Base-by-base conservation (phyloP, 2,888 invertebrate species). In the Busseola fusca region DNA sequence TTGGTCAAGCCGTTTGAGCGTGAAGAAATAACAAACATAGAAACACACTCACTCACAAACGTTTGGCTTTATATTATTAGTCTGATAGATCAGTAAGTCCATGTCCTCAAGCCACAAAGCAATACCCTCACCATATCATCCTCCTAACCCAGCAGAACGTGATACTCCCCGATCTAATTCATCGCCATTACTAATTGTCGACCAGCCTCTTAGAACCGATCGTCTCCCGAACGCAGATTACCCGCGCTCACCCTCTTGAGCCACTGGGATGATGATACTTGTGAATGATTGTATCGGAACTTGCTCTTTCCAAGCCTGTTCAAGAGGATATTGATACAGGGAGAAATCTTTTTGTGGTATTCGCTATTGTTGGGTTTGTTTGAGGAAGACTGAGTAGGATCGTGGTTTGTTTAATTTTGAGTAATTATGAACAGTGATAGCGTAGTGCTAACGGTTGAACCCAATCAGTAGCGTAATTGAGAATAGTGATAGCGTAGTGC, bases 271-370 rank as follows among this genome's bases (percentile, higher is more conserved):
- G 89, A 91, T 89, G 91, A 76, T 86, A 75, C 92, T 92, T 80
- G 78, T 78, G 18, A 40, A 69, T 63, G 94, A 93, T 93, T 74
- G 74, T 92, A 94, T 93, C 93, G 74, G 64, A 84, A 37, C 89
- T 90, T 89, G 93, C 92, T 89, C 94, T 93, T 93, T 93, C 91
- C 89, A 88, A 88, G 93, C 91, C 91, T 78, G 86, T 83, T 87
- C 84, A 83, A 90, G 90, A 83, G 91, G 92, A 89, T 91, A 92
- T 93, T 93, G 93, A 94, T 94, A 94, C 89, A 90, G 89, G 90
- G 85, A 86, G 85, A 89, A 89, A 90, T 91, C 92, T 91, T 90
- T 88, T 85, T 80, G 72, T 64, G 50, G 30, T 62, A 25, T 64
- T 63, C 14, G 25, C 40, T 75, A 16, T 30, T 62, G 40, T 68